Percentiles rank a stretch among this genome's conserved stretches.
phyloP scores from a whole-genome alignment of 2,113 vertebrate genomes.

The Ageneiosus marmoratus region DNA sequence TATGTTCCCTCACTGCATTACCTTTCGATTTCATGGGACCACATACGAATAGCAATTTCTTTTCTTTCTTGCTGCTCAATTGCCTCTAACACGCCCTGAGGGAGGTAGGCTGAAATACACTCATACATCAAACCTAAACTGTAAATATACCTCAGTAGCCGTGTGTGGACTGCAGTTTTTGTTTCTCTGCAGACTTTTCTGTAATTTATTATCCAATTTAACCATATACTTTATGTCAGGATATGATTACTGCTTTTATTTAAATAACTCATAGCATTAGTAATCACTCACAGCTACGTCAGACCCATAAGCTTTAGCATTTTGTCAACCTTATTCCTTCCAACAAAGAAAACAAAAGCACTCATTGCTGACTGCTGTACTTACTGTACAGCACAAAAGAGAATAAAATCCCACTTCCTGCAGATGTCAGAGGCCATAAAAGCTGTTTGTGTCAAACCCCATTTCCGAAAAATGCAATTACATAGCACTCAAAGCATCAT shows the following conservation, averaged over 20 bases:
- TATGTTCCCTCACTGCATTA: not conserved
- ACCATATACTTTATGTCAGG: not conserved
- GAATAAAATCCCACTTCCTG: slow-evolving; percentile 32
- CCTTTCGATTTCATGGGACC: not conserved
- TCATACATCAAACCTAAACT: slow-evolving; percentile 39
- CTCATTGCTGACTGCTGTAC: not conserved
- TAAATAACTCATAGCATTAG: not conserved
- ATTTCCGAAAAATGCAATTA: slow-evolving; percentile 38
- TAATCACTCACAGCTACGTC: not conserved
- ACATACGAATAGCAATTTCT: slow-evolving; percentile 38
- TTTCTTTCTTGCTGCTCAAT: slow-evolving; percentile 38
- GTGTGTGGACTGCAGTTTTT: not conserved
- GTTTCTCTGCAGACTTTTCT: not conserved
- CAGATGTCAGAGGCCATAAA: slow-evolving; percentile 27
- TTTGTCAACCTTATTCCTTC: not conserved
- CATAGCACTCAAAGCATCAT: slow-evolving; percentile 9
- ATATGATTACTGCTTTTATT: not conserved
- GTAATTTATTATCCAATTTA: not conserved
- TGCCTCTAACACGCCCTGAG: slow-evolving; percentile 50
- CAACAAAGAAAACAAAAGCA: slow-evolving; percentile 9
- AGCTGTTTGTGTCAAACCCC: slow-evolving; percentile 22
- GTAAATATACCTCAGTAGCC: slow-evolving; percentile 33
- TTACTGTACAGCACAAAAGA: not conserved
- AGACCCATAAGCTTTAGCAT: not conserved
- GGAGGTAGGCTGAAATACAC: slow-evolving; percentile 30